Percentiles rank a stretch among this genome's conserved stretches.
Evolutionary conservation across 2,113 vertebrate genomes (phyloP).

Genomic region (Anhinga anhinga): DNA sequence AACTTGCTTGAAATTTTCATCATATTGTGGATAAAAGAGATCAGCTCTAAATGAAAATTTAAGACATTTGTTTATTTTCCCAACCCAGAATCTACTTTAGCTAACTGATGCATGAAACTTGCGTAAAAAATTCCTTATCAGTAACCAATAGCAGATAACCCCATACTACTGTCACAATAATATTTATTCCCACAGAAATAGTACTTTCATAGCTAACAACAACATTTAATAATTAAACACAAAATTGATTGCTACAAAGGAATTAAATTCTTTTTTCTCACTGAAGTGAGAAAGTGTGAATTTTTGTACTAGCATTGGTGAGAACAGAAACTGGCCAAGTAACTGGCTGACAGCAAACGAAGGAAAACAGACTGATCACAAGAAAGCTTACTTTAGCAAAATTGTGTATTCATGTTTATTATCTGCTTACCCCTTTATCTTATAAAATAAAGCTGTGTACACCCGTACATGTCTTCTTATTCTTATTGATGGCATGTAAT

Average conservation of each 20-base stretch:
- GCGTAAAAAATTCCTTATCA: not conserved
- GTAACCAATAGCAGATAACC: not conserved
- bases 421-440: not conserved
- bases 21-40: not conserved
- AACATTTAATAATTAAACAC: not conserved
- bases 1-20: not conserved
- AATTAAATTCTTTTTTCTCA: not conserved
- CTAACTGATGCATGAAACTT: not conserved
- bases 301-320: not conserved
- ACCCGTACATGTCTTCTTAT: fast-evolving
- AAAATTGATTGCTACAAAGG: not conserved
- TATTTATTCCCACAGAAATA: not conserved
- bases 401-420: not conserved
- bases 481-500: fast-evolving
- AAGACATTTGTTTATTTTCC: not conserved
- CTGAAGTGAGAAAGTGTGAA: not conserved
- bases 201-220: not conserved
- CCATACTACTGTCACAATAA: not conserved
- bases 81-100: not conserved
- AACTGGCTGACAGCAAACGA: not conserved
- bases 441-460: not conserved
- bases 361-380: not conserved
- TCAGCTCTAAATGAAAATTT: constrained; percentile 2
- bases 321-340: not conserved
- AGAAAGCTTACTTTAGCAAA: not conserved